Percentiles rank a stretch among this genome's conserved stretches.
Evolutionary conservation across 2,797 vertebrate species (phyloP).

Genomic region (Fistularia tabacaria): DNA sequence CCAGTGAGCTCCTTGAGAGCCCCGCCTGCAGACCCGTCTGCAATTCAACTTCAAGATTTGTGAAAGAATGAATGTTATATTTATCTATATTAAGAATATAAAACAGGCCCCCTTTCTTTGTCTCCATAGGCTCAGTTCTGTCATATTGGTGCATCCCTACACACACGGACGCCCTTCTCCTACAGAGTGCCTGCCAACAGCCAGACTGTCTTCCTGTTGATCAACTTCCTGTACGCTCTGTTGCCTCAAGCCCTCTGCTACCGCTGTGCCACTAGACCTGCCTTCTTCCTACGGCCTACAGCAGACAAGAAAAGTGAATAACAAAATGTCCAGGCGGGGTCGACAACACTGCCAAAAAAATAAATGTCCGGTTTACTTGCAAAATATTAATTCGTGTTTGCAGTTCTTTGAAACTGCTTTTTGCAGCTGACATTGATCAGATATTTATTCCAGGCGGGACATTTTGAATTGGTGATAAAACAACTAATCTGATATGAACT

Average conservation of each 20-base stretch:
- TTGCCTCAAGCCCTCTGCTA: slow-evolving; percentile 89
- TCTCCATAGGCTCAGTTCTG: slow-evolving; percentile 88
- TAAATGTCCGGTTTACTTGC: not conserved
- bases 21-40: too few relatives aligned
- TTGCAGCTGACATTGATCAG: too few relatives aligned
- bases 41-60: too few relatives aligned
- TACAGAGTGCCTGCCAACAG: slow-evolving; percentile 86
- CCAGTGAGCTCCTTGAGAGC: too few relatives aligned
- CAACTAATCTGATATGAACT: too few relatives aligned
- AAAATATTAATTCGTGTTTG: slow-evolving; percentile 20
- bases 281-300: slow-evolving; percentile 81
- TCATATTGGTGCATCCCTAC: slow-evolving; percentile 90
- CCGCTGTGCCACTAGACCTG: slow-evolving; percentile 81
- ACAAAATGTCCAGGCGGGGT: not conserved
- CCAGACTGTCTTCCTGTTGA: slow-evolving; percentile 79
- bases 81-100: too few relatives aligned
- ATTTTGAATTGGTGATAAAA: too few relatives aligned
- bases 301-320: slow-evolving; percentile 71
- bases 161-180: slow-evolving; percentile 90
- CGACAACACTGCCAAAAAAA: slow-evolving; percentile 11
- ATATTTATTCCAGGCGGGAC: too few relatives aligned
- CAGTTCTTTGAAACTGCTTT: too few relatives aligned
- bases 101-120: not conserved
- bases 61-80: too few relatives aligned
- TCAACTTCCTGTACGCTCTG: slow-evolving; percentile 83